phyloP scores from a whole-genome alignment of 2,797 vertebrate genomes.

The Sciaenops ocellatus region DNA sequence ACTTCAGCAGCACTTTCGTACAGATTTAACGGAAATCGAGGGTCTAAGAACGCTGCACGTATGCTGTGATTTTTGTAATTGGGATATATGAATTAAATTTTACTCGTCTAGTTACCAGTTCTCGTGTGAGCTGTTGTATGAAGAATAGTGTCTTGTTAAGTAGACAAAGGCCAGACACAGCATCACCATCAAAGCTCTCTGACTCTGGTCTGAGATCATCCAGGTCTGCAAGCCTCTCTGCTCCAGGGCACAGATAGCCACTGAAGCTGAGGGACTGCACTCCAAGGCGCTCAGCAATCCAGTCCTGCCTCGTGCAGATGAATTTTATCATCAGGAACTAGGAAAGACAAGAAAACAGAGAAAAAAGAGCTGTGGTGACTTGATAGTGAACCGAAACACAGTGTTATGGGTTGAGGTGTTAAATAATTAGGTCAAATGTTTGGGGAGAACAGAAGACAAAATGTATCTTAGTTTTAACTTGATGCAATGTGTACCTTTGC shows the following conservation, averaged over 20 bases:
- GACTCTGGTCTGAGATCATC: slow-evolving; percentile 81
- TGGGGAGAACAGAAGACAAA: background rate
- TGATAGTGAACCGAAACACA: background rate
- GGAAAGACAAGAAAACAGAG: slow-evolving; percentile 14
- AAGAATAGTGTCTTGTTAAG: slow-evolving; percentile 95
- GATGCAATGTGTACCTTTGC: slow-evolving; percentile 86
- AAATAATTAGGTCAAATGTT: background rate
- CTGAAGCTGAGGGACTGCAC: slow-evolving; percentile 92
- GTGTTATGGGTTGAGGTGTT: background rate
- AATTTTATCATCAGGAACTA: slow-evolving; percentile 99
- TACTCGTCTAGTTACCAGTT: slow-evolving; percentile 86
- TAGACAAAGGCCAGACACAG: slow-evolving; percentile 89
- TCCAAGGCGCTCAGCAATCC: slow-evolving; percentile 91
- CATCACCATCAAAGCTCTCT: slow-evolving; percentile 66
- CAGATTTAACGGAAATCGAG: background rate
- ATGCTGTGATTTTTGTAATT: background rate
- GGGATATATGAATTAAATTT: background rate
- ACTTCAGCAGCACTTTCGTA: background rate
- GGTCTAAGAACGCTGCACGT: background rate
- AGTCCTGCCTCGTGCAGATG: slow-evolving; percentile 93
- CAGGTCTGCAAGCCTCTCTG: slow-evolving; percentile 82
- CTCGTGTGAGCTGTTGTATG: slow-evolving; percentile 94
- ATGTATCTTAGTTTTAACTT: background rate
- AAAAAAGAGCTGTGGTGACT: background rate
- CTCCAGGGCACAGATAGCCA: slow-evolving; percentile 89